Evolutionary conservation across 1,140 invertebrate species (phyloP), one percentile per base, ranked within the genome.

Genomic region (Nixonia krombeini): DNA sequence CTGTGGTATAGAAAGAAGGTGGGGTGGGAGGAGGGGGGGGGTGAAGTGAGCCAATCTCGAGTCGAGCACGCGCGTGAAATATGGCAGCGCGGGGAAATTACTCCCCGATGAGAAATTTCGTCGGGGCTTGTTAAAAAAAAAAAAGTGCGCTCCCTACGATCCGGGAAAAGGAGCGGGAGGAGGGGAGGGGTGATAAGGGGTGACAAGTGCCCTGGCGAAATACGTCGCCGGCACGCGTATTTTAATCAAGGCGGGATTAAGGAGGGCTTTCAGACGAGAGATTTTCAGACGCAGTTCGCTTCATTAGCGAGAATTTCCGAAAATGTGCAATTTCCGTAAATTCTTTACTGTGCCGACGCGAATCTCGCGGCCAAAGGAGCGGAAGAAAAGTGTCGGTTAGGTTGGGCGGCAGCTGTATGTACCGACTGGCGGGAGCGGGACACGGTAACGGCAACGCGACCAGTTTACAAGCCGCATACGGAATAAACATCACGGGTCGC

Each of bases 1-100:
- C 78, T n/a, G 72, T 79, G 74, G 80, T 80, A 80, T 81, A 81
- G 76, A 74, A n/a, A n/a, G n/a, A n/a, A n/a, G n/a, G n/a, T n/a
- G n/a, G n/a, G n/a, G n/a, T n/a, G n/a, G n/a, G n/a, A n/a, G n/a
- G n/a, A n/a, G n/a, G n/a, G n/a, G n/a, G n/a, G n/a, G n/a, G 74
- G 70, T 57, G n/a, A n/a, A n/a, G n/a, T n/a, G n/a, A n/a, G n/a
- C n/a, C n/a, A n/a, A n/a, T n/a, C n/a, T n/a, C n/a, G n/a, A n/a
- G n/a, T n/a, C n/a, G n/a, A n/a, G n/a, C n/a, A n/a, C n/a, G n/a
- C n/a, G n/a, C n/a, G n/a, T n/a, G n/a, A n/a, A n/a, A n/a, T n/a
- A n/a, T n/a, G n/a, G n/a, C n/a, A n/a, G n/a, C 55, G 72, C 64
- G 73, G 72, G 74, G 73, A 75, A 76, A 79, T 78, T 78, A 75